phyloP scores from a whole-genome alignment of 2,888 invertebrate species.

The Phania funesta region DNA sequence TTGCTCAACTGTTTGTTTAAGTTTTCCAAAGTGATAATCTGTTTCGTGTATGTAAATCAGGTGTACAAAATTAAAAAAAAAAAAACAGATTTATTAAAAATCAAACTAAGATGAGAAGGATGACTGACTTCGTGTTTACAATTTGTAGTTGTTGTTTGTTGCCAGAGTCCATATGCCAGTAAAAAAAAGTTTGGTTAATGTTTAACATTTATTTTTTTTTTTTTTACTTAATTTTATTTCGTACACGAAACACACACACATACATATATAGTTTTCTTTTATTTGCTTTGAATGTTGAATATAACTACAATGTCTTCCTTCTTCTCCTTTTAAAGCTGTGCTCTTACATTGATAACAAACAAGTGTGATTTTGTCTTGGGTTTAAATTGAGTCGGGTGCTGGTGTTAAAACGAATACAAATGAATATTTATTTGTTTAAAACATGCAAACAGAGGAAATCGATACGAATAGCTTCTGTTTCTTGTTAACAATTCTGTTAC shows the following conservation, averaged over 20 bases:
- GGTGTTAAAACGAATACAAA: too few species aligned
- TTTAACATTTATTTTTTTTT: constrained; percentile 27
- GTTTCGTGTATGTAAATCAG: constrained; percentile 74
- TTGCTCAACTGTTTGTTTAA: background rate
- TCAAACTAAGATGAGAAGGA: constrained; percentile 9
- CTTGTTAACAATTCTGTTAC: too few species aligned
- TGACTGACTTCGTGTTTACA: constrained; percentile 14
- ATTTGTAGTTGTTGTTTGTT: background rate
- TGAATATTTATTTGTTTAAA: too few species aligned
- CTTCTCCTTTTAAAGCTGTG: background rate
- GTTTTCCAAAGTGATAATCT: constrained; percentile 63
- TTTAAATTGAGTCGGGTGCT: background rate
- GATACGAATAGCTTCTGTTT: too few species aligned
- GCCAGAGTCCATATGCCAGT: background rate
- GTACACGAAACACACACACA: background rate
- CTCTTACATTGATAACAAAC: background rate
- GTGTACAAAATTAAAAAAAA: constrained; percentile 60
- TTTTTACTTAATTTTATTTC: too few species aligned
- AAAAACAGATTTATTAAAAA: constrained; percentile 17
- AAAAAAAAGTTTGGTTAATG: constrained; percentile 2
- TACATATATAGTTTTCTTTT: background rate
- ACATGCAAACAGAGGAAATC: too few species aligned
- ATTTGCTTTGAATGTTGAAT: constrained; percentile 11
- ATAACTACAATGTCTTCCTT: background rate
- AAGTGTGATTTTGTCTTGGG: background rate